Evolutionary conservation across 1,140 invertebrate species (phyloP).

Genomic region (Eulimnadia texana): DNA sequence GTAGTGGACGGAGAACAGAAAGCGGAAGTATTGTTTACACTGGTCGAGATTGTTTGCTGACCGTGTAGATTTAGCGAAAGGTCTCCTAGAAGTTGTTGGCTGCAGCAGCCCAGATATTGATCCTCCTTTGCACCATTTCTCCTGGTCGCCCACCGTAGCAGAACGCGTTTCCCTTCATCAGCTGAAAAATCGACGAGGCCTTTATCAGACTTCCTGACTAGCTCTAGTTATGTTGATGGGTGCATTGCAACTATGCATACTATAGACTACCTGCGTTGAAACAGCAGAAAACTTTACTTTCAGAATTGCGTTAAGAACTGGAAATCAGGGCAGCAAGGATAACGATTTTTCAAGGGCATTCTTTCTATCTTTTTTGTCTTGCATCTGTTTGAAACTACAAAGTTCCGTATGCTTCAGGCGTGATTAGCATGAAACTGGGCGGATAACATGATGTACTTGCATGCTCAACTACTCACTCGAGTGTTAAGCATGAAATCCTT

Average conservation of each 20-base stretch:
- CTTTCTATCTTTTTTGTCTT: too few species aligned
- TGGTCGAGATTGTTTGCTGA: background rate
- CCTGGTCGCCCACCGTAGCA: background rate
- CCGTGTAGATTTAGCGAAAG: background rate
- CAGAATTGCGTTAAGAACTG: too few species aligned
- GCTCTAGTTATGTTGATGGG: background rate
- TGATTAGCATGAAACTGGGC: too few species aligned
- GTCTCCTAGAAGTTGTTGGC: background rate
- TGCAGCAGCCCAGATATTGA: background rate
- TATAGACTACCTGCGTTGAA: too few species aligned
- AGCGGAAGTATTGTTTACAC: background rate
- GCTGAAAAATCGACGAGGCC: background rate
- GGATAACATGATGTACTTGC: too few species aligned
- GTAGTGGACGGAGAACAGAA: background rate
- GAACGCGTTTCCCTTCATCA: background rate
- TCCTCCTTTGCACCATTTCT: background rate
- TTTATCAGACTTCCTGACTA: background rate
- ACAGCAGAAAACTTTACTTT: too few species aligned
- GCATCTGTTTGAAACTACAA: too few species aligned
- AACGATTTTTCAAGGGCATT: too few species aligned
- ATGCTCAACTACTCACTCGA: too few species aligned
- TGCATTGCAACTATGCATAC: background rate
- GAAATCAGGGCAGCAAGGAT: too few species aligned
- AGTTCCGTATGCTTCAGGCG: too few species aligned
- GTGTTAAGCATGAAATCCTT: too few species aligned